Evolutionary conservation across 2,888 invertebrate species (phyloP), one percentile per base, ranked within the genome.

Genomic region (Baronia brevicornis): DNA sequence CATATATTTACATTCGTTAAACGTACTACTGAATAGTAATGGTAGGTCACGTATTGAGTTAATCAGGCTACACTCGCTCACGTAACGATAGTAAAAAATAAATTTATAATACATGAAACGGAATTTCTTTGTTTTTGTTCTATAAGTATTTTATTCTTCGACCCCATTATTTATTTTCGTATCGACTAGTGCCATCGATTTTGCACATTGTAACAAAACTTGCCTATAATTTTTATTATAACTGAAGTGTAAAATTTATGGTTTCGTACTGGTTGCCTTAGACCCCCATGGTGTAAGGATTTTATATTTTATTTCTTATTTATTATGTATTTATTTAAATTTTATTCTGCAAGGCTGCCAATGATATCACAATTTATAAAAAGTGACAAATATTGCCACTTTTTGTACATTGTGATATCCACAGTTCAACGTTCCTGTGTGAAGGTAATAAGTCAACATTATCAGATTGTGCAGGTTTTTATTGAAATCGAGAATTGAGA

Each of bases 21-120:
- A 46, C n/a, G n/a, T n/a, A 58, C 59, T 48, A 62, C 48, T 48
- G 44, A 27, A 30, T 38, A 58, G 58, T 48, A 60, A 47, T 48
- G 45, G 28, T 48, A 39, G 34, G 51, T 60, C 70, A 69, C 71
- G 71, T 73, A 63, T 48, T 47, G 39, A 48, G 58, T 59, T 67
- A 62, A 73, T 64, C 60, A 54, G 68, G 63, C 54, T 69, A 62
- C 58, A 36, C 53, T 44, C 54, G 54, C 46, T 53, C 62, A 57
- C 54, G 60, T 58, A 60, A 65, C 51, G 50, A 52, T 55, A 58
- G 56, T 59, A 56, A 54, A 60, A 60, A 50, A 53, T 46, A 48
- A 58, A 66, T 67, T 67, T 58, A 57, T 64, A 70, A 68, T 59
- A 64, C n/a, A n/a, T n/a, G n/a, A 56, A 60, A 56, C 54, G 54